These are phyloP conservation scores for Ptyas mucosa DNA, from an alignment of 2,113 vertebrate species.

Conservation along the genomic window DNA sequence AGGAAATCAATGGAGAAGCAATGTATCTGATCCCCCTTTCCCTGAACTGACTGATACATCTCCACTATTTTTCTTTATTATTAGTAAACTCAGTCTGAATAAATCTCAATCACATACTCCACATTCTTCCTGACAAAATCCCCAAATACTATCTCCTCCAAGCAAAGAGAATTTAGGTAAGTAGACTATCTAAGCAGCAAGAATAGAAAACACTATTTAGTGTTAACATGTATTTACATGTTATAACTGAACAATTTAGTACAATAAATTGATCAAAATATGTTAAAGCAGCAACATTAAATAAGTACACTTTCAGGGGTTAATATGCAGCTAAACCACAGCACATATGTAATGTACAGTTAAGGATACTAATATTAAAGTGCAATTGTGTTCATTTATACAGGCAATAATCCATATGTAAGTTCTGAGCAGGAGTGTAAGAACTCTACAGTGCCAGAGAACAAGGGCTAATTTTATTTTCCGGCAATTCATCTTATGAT, in stretches of 20 bases:
- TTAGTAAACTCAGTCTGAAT: background rate
- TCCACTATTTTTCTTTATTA: background rate
- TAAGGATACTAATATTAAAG: background rate
- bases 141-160: background rate
- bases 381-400: background rate
- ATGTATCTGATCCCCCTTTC: background rate
- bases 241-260: background rate
- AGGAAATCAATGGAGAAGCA: too few species aligned
- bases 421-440: background rate
- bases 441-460: background rate
- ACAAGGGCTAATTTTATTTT: background rate
- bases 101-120: background rate
- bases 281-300: background rate
- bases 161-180: background rate
- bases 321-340: background rate
- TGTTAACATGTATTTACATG: background rate
- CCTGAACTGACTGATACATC: background rate
- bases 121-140: background rate
- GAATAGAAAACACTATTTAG: background rate
- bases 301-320: background rate
- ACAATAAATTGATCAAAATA: background rate
- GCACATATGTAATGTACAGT: background rate
- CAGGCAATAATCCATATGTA: background rate
- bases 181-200: background rate
- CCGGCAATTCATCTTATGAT: background rate